A percentile compares a stretch with the other conserved stretches of the same genome.
Evolutionary conservation across 2,888 invertebrate species (phyloP).

Genomic region (Tinea trinotella): DNA sequence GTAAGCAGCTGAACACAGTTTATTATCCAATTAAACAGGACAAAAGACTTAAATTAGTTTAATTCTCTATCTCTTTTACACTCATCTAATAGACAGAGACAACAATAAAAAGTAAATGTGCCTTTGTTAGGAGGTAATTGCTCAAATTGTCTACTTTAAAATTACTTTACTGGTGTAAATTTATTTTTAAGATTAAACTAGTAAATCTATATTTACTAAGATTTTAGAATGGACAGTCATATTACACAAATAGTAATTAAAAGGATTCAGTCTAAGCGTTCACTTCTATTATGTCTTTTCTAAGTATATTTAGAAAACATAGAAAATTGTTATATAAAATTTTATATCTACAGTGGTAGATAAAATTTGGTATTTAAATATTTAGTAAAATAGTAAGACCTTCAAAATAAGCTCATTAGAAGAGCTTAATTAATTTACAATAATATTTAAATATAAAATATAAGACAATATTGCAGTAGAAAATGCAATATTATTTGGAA

Average conservation of each 20-base stretch:
- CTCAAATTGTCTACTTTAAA: neutral
- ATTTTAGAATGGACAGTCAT: neutral
- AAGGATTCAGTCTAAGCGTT: neutral
- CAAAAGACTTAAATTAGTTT: neutral
- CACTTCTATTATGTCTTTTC: neutral
- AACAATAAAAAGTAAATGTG: too few species aligned
- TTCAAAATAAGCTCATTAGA: neutral
- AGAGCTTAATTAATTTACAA: neutral
- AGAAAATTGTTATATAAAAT: too few species aligned
- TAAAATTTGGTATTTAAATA: too few species aligned
- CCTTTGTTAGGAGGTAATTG: neutral
- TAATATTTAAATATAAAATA: neutral
- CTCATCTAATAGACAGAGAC: too few species aligned
- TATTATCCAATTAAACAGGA: conserved; percentile 9
- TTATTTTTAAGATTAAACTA: too few species aligned
- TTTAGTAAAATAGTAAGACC: too few species aligned
- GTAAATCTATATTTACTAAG: too few species aligned
- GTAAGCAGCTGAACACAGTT: conserved; percentile 3
- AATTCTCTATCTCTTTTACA: neutral
- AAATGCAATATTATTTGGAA: neutral
- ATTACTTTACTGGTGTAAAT: too few species aligned
- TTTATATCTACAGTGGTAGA: too few species aligned
- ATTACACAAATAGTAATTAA: neutral
- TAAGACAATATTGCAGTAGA: too few species aligned
- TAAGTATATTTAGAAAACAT: neutral